These are phyloP conservation scores for Ibycter americanus DNA, from an alignment of 2,797 vertebrate genomes.

Conservation along the genomic window DNA sequence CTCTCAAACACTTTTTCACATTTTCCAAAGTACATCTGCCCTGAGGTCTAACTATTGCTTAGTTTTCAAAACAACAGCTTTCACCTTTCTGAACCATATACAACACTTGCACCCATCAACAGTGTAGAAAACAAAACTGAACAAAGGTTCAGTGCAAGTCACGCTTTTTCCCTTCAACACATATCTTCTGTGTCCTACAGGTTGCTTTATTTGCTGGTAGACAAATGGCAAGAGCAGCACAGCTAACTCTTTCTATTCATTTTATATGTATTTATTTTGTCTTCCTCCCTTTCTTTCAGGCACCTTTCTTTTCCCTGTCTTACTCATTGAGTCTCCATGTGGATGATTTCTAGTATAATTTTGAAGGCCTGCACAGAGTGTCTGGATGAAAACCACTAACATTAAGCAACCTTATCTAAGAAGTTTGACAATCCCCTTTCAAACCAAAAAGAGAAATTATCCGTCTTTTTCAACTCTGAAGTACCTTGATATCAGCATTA, in stretches of 20 bases:
- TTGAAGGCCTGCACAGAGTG: neutral
- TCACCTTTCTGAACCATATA: neutral
- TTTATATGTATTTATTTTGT: neutral
- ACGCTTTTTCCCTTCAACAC: neutral
- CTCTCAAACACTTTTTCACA: neutral
- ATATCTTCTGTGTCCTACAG: neutral
- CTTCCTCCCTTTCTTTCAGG: neutral
- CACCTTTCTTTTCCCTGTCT: neutral
- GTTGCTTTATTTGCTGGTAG: neutral
- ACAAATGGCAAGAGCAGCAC: neutral
- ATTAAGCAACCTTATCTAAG: neutral
- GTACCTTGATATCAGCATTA: neutral
- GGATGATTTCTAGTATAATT: neutral
- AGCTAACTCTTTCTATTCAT: neutral
- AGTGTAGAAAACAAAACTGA: neutral
- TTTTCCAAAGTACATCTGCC: neutral
- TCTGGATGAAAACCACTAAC: too few relatives aligned
- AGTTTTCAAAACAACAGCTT: neutral
- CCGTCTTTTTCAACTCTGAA: neutral
- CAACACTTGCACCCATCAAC: neutral
- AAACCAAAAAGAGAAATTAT: neutral
- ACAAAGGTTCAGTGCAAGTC: neutral
- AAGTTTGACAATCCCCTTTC: neutral
- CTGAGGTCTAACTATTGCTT: neutral
- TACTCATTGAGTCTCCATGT: accelerated